Evolutionary conservation across 1,140 invertebrate species (phyloP).

Genomic region (Formica exsecta): DNA sequence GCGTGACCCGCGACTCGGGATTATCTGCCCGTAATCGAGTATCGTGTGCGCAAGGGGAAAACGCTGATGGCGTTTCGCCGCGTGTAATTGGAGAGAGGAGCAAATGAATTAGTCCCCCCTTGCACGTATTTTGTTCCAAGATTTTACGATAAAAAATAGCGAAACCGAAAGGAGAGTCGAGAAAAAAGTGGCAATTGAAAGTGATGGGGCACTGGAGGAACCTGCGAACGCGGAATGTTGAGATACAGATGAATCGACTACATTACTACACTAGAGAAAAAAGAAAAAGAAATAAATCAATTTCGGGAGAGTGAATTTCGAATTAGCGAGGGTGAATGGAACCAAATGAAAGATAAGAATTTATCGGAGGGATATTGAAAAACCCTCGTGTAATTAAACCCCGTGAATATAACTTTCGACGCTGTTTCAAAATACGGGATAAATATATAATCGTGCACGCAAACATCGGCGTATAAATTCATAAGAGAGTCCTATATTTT

Average conservation of each 20-base stretch:
- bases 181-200: constrained; percentile 27
- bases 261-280: not conserved
- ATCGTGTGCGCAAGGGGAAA: not conserved
- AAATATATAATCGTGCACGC: too few relatives aligned
- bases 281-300: constrained; percentile 27
- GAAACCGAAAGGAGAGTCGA: not conserved
- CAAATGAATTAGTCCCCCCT: not conserved
- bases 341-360: constrained; percentile 32
- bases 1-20: constrained; percentile 1
- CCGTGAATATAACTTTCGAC: not conserved
- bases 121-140: not conserved
- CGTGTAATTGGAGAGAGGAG: constrained; percentile 20
- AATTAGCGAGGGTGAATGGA: not conserved
- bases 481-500: not conserved
- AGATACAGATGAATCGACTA: not conserved
- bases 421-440: not conserved
- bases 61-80: constrained; percentile 12
- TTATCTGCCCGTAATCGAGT: constrained; percentile 28
- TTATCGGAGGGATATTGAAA: constrained; percentile 4
- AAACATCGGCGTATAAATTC: not conserved
- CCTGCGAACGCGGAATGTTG: not conserved
- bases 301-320: constrained; percentile 7
- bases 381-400: not conserved
- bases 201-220: constrained; percentile 38
- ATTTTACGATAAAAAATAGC: constrained; percentile 1